Percentiles rank a stretch among this genome's conserved stretches.
These are phyloP conservation scores for Gorsachius magnificus DNA, from an alignment of 2,797 vertebrate species.

Conservation along the genomic window DNA sequence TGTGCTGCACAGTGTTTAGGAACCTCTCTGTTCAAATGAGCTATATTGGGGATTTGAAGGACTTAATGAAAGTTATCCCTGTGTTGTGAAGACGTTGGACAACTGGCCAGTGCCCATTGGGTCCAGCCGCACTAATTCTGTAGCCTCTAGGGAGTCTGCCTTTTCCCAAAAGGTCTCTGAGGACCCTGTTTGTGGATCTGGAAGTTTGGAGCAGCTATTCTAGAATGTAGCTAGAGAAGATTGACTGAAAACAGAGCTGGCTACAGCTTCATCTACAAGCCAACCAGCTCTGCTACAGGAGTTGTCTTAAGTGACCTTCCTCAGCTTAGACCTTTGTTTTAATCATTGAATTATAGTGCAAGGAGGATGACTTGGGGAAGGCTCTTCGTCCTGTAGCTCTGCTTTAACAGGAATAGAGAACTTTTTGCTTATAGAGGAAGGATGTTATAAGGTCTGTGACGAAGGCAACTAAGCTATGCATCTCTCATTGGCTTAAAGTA, in stretches of 20 bases:
- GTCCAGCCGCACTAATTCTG: neutral
- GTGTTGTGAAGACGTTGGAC: neutral
- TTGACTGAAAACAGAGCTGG: neutral
- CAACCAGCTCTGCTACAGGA: neutral
- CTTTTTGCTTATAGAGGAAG: neutral
- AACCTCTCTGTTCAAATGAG: neutral
- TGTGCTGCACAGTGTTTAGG: neutral
- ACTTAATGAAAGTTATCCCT: neutral
- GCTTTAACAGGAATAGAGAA: neutral
- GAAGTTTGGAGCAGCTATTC: neutral
- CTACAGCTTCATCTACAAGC: neutral
- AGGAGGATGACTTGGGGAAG: neutral
- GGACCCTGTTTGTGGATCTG: neutral
- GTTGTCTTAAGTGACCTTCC: neutral
- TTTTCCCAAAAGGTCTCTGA: neutral
- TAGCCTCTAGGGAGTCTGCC: neutral
- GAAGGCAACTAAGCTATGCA: neutral
- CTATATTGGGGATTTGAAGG: neutral
- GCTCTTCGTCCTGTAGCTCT: neutral
- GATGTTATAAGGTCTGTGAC: neutral
- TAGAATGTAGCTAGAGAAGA: neutral
- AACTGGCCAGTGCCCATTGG: fast-evolving
- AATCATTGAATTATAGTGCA: neutral
- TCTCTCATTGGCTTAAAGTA: neutral
- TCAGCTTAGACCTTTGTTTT: neutral